phyloP scores from a whole-genome alignment of 2,888 invertebrate genomes.

The Epinotia ramella region DNA sequence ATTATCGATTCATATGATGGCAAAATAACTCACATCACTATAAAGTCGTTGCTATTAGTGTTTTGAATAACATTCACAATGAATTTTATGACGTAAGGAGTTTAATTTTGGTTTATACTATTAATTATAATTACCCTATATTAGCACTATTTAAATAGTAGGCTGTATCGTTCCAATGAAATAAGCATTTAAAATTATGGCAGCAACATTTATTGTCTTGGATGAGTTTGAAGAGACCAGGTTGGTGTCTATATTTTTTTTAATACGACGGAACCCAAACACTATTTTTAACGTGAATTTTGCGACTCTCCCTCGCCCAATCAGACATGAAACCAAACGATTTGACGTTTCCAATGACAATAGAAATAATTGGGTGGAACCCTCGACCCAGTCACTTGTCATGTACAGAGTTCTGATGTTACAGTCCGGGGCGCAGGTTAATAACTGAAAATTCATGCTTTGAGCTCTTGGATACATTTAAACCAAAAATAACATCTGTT shows the following conservation, averaged over 20 bases:
- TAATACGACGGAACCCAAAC: constrained; percentile 24
- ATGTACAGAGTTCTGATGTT: constrained; percentile 42
- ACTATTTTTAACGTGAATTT: background rate
- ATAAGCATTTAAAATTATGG: too few species aligned
- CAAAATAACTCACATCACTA: too few species aligned
- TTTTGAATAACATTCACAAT: too few species aligned
- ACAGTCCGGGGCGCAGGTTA: constrained; percentile 41
- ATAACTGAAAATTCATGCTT: constrained; percentile 38
- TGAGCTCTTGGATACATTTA: background rate
- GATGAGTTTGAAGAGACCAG: too few species aligned
- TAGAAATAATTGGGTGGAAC: constrained; percentile 45
- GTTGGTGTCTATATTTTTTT: background rate
- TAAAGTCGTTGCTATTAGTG: too few species aligned
- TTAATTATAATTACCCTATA: too few species aligned
- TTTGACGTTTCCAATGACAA: constrained; percentile 46
- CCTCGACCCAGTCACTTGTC: constrained; percentile 45
- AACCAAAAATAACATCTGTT: background rate
- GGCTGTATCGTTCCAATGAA: too few species aligned
- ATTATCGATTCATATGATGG: too few species aligned
- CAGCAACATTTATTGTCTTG: too few species aligned
- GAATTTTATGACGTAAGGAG: too few species aligned
- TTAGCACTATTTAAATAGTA: too few species aligned
- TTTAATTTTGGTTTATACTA: too few species aligned
- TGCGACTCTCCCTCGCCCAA: constrained; percentile 29
- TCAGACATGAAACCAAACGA: constrained; percentile 46